These are phyloP conservation scores for Amphiprion ocellaris DNA, from an alignment of 2,113 vertebrate species.

Conservation along the genomic window DNA sequence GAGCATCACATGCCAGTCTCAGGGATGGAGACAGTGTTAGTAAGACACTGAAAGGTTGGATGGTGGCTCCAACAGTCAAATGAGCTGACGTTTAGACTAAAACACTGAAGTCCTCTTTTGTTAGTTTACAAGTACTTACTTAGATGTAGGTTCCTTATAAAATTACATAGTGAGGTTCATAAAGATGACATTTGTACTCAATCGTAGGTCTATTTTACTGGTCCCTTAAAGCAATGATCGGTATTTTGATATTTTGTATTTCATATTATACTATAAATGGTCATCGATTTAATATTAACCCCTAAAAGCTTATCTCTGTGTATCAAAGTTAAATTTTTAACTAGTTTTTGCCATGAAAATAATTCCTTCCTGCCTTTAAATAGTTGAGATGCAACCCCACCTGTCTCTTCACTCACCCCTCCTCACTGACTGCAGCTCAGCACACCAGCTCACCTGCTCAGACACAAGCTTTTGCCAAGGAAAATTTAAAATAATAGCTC, in stretches of 20 bases:
- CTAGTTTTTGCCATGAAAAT: too few relatives aligned
- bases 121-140: background rate
- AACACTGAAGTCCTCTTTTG: background rate
- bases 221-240: background rate
- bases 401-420: too few relatives aligned
- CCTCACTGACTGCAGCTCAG: too few relatives aligned
- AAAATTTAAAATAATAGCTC: too few relatives aligned
- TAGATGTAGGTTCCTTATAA: background rate
- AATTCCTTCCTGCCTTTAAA: too few relatives aligned
- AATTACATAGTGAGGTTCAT: background rate
- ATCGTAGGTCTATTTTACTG: background rate
- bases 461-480: too few relatives aligned
- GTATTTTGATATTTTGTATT: background rate
- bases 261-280: too few relatives aligned
- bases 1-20: slow-evolving; percentile 74
- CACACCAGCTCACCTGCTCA: too few relatives aligned
- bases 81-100: slow-evolving; percentile 7
- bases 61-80: slow-evolving; percentile 25
- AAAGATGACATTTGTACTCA: background rate
- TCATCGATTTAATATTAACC: too few relatives aligned
- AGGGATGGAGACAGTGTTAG: slow-evolving; percentile 36
- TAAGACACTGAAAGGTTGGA: slow-evolving; percentile 36
- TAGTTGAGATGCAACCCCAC: too few relatives aligned
- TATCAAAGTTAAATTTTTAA: too few relatives aligned
- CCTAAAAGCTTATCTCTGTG: too few relatives aligned